Percentiles rank a stretch among this genome's conserved stretches.
phyloP scores from a whole-genome alignment of 2,888 invertebrate species.

The Agelastica alni region DNA sequence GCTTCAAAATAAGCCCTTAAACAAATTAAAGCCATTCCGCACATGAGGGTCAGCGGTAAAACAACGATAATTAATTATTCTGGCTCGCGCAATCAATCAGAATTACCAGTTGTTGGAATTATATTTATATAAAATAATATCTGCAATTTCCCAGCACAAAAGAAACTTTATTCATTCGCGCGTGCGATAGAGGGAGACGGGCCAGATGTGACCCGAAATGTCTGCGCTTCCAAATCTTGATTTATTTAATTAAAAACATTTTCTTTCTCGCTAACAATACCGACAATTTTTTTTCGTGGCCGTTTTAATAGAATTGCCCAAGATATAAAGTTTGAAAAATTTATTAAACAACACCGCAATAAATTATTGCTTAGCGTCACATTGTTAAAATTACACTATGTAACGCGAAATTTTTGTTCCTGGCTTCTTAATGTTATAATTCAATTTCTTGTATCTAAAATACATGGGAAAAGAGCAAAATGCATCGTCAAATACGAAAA shows the following conservation, averaged over 20 bases:
- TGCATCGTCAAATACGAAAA: no score
- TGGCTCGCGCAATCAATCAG: slow-evolving; percentile 18
- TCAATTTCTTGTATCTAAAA: no score
- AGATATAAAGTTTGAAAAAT: background rate
- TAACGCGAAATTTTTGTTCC: no score
- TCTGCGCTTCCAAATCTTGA: slow-evolving; percentile 36
- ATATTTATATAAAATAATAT: slow-evolving; percentile 32
- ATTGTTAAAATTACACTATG: no score
- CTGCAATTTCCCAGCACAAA: slow-evolving; percentile 34
- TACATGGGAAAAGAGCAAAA: no score
- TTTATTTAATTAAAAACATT: slow-evolving; percentile 40
- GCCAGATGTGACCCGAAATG: slow-evolving; percentile 37
- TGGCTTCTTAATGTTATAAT: no score
- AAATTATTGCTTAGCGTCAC: no score
- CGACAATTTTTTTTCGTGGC: background rate
- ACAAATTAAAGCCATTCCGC: background rate
- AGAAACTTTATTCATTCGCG: slow-evolving; percentile 36
- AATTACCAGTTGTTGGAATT: slow-evolving; percentile 20
- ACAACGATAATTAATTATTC: slow-evolving; percentile 19
- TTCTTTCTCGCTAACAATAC: no score
- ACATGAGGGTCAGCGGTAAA: background rate
- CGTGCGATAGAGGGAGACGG: slow-evolving; percentile 27
- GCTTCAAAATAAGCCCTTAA: no score
- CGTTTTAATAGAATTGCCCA: background rate
- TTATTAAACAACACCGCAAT: background rate